Evolutionary conservation across 92 coral and sea anemone species (phyloP), one percentile per base, ranked within the genome.

Genomic region (Heliopora coerulea): DNA sequence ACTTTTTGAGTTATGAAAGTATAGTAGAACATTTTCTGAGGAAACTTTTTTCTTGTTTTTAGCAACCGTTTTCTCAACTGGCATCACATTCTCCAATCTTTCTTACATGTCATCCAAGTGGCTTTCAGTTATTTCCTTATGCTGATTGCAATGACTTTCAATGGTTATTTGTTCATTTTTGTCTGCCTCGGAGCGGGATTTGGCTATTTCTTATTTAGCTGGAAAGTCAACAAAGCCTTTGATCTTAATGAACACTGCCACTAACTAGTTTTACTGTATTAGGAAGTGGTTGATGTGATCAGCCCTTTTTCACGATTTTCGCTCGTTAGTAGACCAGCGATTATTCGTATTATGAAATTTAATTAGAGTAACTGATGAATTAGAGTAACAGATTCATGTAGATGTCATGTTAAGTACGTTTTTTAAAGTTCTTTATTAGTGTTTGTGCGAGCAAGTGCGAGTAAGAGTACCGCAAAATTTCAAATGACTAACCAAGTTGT

Each of bases 211-310:
- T 56, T 85, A 23, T 95, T 95, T 83, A 96, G 99, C 8, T 95
- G 99, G 99, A 95, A 81, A 69, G 39, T 90, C 18, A 62, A 70
- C 59, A 95, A 88, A 76, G 83, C 89, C 17, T 91, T 90, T 3
- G 99, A 95, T 59, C 83, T 95, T 32, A 83, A 90, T 79, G 99
- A 95, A 84, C 99, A 95, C 84, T 95, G 99, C 50, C 99, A 95
- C 57, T 95, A 72, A 87, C 5, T 5, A 44, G 11, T 25, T n/a
- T 49, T n/a, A 23, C 18, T 52, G 34, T 20, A 13, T 29, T 19
- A 40, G 12, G 25, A 20, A 52, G 4, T 17, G 41, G 2, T 25
- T 7, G 49, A n/a, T n/a, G n/a, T n/a, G n/a, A n/a, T n/a, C n/a
- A 3, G 61, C 23, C 11, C 3, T 28, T 17, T 23, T 56, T 56